Evolutionary conservation across 2,797 vertebrate genomes (phyloP), one percentile per base, ranked within the genome.

Genomic region (Anguilla marmorata): DNA sequence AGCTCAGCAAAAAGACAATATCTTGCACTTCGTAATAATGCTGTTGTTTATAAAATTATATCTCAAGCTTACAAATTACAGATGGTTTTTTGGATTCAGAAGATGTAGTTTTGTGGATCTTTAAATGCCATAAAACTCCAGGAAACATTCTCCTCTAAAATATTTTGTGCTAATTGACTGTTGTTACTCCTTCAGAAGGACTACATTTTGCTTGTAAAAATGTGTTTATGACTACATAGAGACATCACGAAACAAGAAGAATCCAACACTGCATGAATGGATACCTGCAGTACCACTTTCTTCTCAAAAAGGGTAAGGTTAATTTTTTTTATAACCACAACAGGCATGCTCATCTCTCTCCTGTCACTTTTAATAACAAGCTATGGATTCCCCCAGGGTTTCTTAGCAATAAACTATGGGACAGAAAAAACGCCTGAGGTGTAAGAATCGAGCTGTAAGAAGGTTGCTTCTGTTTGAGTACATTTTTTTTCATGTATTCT

Each of bases 301-400:
- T 92, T 90, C 92, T 93, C 92, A 93, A 93, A 86, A 89, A 11
- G 89, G 93, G 91, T 0, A 58, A 92, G 94, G 94, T 90, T 84
- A 56, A 54, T 69, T 27, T 89, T 52, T 94, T 94, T 95, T 92
- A 94, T 92, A 91, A 90, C 66, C 88, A 89, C 52, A 85, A 54
- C 27, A 27, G 50, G 50, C 50, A 58, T 85, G 50, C 27, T 33
- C 33, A 16, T 54, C 54, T 85, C 84, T 54, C 83, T 84, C 27
- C 41, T 83, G 52, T 84, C 83, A 84, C n/a, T 52, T 84, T 52
- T 84, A 56, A 84, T 52, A 84, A 52, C 21, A 84, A 84, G 83
- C 16, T 54, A 24, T 84, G 82, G 82, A 84, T 54, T 84, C 45
- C n/a, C n/a, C 54, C 50, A 50, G 45, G 48, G 45, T 50, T 74